Conservation (phyloP, 92 coral and sea anemone species). For the Zoanthus sociatus region DNA sequence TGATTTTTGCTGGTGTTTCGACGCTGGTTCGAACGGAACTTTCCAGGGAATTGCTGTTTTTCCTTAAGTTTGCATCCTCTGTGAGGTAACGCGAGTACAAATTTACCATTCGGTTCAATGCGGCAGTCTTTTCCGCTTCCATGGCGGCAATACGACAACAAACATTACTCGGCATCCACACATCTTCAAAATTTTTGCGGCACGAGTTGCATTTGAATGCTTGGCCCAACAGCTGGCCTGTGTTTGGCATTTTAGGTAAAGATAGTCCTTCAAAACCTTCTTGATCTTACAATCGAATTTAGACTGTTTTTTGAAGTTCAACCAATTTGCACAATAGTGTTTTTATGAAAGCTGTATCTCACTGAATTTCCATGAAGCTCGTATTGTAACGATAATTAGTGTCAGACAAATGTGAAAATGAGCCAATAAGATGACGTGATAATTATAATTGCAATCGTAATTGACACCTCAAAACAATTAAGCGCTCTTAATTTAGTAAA, state of each 20-base stretch:
- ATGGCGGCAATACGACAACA: constrained; percentile 78
- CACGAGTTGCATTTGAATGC: constrained; percentile 85
- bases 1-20: constrained; percentile 2
- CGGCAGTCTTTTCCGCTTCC: constrained; percentile 41
- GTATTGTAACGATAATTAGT: constrained; percentile 39
- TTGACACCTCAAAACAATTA: constrained; percentile 4
- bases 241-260: constrained; percentile 78
- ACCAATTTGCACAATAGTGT: background rate
- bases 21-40: constrained; percentile 9
- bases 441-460: constrained; percentile 29
- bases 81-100: constrained; percentile 73
- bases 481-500: background rate
- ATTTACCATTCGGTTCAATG: constrained; percentile 54
- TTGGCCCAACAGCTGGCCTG: constrained; percentile 83
- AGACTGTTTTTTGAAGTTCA: background rate
- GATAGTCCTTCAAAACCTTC: background rate
- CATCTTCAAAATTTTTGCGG: constrained; percentile 82
- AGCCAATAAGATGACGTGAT: constrained; percentile 58
- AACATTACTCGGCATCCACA: constrained; percentile 93
- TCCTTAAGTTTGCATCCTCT: constrained; percentile 35
- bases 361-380: background rate
- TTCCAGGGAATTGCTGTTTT: constrained; percentile 14
- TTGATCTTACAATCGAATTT: background rate
- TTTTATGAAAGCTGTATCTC: background rate
- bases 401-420: constrained; percentile 59